Percentiles rank a stretch among this genome's conserved stretches.
Conservation (phyloP, 2,113 vertebrate species). For the Orthonyx spaldingii region DNA sequence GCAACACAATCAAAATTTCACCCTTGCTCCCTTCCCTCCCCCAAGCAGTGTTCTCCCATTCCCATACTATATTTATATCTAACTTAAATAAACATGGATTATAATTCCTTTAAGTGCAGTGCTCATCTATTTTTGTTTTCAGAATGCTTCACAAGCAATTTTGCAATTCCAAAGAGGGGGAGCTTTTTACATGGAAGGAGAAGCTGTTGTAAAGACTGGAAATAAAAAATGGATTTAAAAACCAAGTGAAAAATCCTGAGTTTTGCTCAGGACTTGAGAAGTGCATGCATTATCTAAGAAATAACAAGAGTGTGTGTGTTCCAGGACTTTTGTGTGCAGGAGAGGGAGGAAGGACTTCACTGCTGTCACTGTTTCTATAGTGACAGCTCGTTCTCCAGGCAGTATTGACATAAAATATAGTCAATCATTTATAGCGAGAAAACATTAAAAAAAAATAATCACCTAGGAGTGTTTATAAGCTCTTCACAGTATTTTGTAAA, state of each 20-base stretch:
- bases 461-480: not conserved
- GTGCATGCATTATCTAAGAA: not conserved
- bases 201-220: not conserved
- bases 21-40: not conserved
- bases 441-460: not conserved
- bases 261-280: not conserved
- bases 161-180: not conserved
- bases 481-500: not conserved
- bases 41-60: not conserved
- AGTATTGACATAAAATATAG: not conserved
- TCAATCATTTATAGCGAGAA: not conserved
- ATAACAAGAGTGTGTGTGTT: slow-evolving; percentile 26
- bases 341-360: not conserved
- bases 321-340: not conserved
- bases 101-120: not conserved
- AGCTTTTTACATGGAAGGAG: not conserved
- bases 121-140: slow-evolving; percentile 32
- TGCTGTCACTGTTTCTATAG: slow-evolving; percentile 47
- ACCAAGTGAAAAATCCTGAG: not conserved
- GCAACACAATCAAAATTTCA: not conserved
- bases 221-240: not conserved
- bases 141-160: not conserved
- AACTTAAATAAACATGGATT: slow-evolving; percentile 35
- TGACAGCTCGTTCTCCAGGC: slow-evolving; percentile 8
- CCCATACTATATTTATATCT: slow-evolving; percentile 9